A percentile compares a stretch with the other conserved stretches of the same genome.
Evolutionary conservation across 2,888 invertebrate genomes (phyloP).

Genomic region (Protonemura montana): DNA sequence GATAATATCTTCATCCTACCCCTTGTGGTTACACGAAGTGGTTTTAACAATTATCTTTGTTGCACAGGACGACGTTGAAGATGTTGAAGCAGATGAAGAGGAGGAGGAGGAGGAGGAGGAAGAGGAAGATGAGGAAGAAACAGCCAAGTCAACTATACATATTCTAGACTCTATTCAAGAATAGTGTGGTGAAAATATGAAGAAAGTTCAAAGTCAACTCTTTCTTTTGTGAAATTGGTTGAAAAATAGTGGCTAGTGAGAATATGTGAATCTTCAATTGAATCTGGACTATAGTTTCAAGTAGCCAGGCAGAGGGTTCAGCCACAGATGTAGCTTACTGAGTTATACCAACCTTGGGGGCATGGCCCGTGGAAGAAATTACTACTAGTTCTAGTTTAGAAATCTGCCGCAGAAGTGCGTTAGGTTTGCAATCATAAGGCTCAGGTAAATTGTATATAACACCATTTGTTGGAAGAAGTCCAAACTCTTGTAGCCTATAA

Average conservation of each 20-base stretch:
- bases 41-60: constrained; percentile 43
- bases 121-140: constrained; percentile 58
- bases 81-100: constrained; percentile 56
- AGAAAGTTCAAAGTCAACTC: constrained; percentile 45
- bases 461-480: too few relatives aligned
- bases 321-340: too few relatives aligned
- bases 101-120: constrained; percentile 62
- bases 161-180: constrained; percentile 48
- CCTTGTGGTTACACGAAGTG: too few relatives aligned
- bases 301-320: neutral
- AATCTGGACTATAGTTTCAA: neutral
- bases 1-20: too few relatives aligned
- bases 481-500: too few relatives aligned
- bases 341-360: too few relatives aligned
- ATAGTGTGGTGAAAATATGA: constrained; percentile 21
- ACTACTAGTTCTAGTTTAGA: too few relatives aligned
- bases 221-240: constrained; percentile 48
- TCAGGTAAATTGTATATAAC: too few relatives aligned
- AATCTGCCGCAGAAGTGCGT: too few relatives aligned
- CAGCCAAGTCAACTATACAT: constrained; percentile 48
- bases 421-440: too few relatives aligned
- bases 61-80: constrained; percentile 53
- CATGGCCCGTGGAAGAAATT: too few relatives aligned
- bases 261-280: neutral
- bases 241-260: constrained; percentile 40